Evolutionary conservation across 2,888 invertebrate species (phyloP), one percentile per base, ranked within the genome.

Genomic region (Oasisia sp.): DNA sequence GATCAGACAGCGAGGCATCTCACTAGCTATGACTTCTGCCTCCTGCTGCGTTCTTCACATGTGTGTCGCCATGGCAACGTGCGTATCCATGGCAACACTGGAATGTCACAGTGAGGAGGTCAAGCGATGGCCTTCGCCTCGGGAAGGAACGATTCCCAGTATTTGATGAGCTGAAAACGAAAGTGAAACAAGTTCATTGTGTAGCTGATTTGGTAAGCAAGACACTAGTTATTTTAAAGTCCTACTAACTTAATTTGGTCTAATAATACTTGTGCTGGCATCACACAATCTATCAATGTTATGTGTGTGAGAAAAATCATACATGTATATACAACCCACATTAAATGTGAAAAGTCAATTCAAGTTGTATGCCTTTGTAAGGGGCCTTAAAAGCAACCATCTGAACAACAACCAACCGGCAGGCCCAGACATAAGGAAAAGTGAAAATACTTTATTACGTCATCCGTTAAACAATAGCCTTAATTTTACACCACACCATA

Each of bases 81-180:
- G 74, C 74, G 27, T 74, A 74, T 74, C 74, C 74, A 74, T 74
- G 74, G 74, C 19, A 45, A 91, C 27, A 91, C 44, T 44, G 32
- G 58, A 92, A 50, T 32, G 74, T 74, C 89, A 32, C 19, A 45
- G 45, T 19, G 45, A 50, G 74, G 8, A 19, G 27, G 91, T 94
- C 93, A 96, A 91, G 95, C 96, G 89, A 96, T 96, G 45, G 96
- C 96, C 93, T 98, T 98, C 38, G 99, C 99, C 96, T 99, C 99
- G 0, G 99, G 99, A 94, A 99, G 97, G 97, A 99, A 99, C 38
- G 98, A 97, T 96, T 99, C 99, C 99, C 99, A 99, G 96, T 98
- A 98, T 96, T 98, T 98, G 94, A 98, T 98, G 90, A 99, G 97
- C 98, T 99, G 97, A 94, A 96, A 96, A 45, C 32, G 45, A 90